phyloP scores from a whole-genome alignment of 2,797 vertebrate genomes.

The Dicrostonyx torquatus region DNA sequence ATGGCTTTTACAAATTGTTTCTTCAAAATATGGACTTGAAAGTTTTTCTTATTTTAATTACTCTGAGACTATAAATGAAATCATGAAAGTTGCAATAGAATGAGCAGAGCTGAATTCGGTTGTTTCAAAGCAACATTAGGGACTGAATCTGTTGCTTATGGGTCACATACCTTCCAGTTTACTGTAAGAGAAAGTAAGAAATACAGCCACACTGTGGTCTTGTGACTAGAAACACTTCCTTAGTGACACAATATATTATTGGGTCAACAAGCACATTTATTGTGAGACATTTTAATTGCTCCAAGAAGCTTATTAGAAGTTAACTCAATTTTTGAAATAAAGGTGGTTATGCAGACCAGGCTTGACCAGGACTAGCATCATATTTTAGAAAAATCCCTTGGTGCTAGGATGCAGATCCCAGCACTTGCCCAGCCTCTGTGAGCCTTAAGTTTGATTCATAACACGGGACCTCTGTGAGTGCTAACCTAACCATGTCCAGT shows the following conservation, averaged over 20 bases:
- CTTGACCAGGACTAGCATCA: not conserved
- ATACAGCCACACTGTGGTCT: not conserved
- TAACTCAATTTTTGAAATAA: constrained; percentile 6
- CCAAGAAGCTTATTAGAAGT: not conserved
- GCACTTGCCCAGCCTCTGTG: not conserved
- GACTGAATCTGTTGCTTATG: not conserved
- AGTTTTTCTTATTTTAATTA: not conserved
- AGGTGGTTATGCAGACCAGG: not conserved
- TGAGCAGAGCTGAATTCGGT: not conserved
- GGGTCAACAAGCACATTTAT: not conserved
- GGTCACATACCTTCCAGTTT: not conserved
- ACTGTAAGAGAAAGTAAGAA: constrained; percentile 25
- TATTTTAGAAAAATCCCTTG: not conserved
- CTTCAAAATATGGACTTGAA: constrained; percentile 21
- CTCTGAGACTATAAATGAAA: constrained; percentile 23
- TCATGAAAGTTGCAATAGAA: not conserved
- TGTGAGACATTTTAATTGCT: not conserved
- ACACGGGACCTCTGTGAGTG: not conserved
- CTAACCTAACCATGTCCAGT: not conserved
- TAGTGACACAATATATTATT: not conserved
- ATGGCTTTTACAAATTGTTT: not conserved
- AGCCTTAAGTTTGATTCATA: not conserved
- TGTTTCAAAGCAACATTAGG: not conserved
- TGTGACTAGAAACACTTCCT: not conserved
- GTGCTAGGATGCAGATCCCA: not conserved